phyloP scores from a whole-genome alignment of 2,888 invertebrate species.

The Diploptera punctata region DNA sequence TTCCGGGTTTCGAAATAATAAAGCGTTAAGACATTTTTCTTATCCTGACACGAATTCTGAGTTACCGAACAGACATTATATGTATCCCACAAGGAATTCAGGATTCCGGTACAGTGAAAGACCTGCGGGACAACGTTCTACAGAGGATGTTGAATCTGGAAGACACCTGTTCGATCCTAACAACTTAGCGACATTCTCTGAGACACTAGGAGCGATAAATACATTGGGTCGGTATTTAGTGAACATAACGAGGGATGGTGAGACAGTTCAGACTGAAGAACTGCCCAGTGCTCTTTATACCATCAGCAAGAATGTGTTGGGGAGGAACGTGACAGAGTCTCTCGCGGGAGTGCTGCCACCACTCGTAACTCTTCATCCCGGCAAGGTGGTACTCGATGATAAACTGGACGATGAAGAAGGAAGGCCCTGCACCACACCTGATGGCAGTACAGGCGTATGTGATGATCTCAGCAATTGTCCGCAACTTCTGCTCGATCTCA shows the following conservation, averaged over 20 bases:
- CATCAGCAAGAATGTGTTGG: slow-evolving; percentile 79
- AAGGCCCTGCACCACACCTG: slow-evolving; percentile 80
- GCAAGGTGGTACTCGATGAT: slow-evolving; percentile 46
- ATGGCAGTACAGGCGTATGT: slow-evolving; percentile 79
- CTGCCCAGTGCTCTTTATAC: slow-evolving; percentile 79
- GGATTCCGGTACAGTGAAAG: background rate
- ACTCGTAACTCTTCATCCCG: slow-evolving; percentile 50
- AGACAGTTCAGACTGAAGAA: slow-evolving; percentile 55
- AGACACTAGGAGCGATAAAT: slow-evolving; percentile 79
- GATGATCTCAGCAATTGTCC: slow-evolving; percentile 90
- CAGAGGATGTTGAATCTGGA: background rate
- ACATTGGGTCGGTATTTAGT: slow-evolving; percentile 86
- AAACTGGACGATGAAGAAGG: slow-evolving; percentile 46
- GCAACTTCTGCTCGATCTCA: slow-evolving; percentile 79
- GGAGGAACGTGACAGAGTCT: slow-evolving; percentile 79
- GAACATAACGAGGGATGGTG: slow-evolving; percentile 71
- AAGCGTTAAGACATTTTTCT: too few relatives aligned
- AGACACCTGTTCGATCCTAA: background rate
- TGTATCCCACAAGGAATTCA: background rate
- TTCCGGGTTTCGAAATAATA: too few relatives aligned
- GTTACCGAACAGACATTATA: background rate
- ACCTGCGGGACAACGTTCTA: background rate
- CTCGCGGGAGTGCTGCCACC: slow-evolving; percentile 70
- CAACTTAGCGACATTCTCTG: slow-evolving; percentile 50
- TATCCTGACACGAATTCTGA: too few relatives aligned